Percentiles rank a stretch among this genome's conserved stretches.
phyloP scores from a whole-genome alignment of 2,888 invertebrate species.

The Hoplodrina blanda region DNA sequence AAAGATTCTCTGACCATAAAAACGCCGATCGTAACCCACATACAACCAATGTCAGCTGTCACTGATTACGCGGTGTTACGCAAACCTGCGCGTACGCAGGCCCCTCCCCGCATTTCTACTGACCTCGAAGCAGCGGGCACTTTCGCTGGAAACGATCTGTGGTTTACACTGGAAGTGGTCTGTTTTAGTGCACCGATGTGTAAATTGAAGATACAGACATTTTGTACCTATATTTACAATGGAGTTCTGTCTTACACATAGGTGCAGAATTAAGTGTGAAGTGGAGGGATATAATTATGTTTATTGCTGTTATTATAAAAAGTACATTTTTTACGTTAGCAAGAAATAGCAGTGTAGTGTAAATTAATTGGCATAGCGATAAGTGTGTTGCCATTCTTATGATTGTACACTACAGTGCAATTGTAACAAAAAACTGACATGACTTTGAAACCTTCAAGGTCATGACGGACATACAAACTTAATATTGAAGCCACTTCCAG shows the following conservation, averaged over 20 bases:
- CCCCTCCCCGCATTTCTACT: slow-evolving; percentile 61
- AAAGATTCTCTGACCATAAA: slow-evolving; percentile 39
- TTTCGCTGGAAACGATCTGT: slow-evolving; percentile 65
- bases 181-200: slow-evolving; percentile 14
- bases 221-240: slow-evolving; percentile 12
- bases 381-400: background rate
- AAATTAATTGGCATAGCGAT: slow-evolving; percentile 29
- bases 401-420: slow-evolving; percentile 15
- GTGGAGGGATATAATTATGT: slow-evolving; percentile 18
- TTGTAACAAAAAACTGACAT: background rate
- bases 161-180: slow-evolving; percentile 43
- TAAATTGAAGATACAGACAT: slow-evolving; percentile 3
- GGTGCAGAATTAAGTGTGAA: slow-evolving; percentile 28
- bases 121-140: slow-evolving; percentile 71
- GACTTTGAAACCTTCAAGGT: background rate
- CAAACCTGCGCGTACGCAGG: slow-evolving; percentile 73
- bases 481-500: slow-evolving; percentile 35
- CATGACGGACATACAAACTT: background rate
- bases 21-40: slow-evolving; percentile 64
- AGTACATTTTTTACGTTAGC: slow-evolving; percentile 23
- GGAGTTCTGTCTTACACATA: slow-evolving; percentile 23
- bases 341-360: slow-evolving; percentile 36
- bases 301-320: slow-evolving; percentile 33
- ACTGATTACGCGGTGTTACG: slow-evolving; percentile 72
- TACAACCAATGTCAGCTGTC: slow-evolving; percentile 73